Conservation (phyloP, 2,797 vertebrate species). For the Pteronotus mesoamericanus region DNA sequence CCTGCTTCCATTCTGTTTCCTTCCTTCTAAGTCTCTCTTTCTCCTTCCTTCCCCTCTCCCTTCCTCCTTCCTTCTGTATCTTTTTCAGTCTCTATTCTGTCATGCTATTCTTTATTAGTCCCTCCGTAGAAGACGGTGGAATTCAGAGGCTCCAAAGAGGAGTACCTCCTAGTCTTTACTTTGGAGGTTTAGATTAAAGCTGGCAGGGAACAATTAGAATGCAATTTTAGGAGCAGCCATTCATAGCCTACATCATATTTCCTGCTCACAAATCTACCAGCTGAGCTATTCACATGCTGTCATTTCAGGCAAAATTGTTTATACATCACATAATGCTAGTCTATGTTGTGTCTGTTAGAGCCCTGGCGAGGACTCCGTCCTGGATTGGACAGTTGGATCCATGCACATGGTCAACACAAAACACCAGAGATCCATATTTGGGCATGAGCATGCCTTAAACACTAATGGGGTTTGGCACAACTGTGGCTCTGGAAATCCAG, state of each 20-base stretch:
- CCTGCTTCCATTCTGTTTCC: not conserved
- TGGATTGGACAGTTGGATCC: conserved; percentile 56
- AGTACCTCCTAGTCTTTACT: not conserved
- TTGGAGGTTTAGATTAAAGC: not conserved
- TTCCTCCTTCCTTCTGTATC: not conserved
- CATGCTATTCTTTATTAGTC: not conserved
- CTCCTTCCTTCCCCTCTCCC: not conserved
- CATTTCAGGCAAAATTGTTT: conserved; percentile 64
- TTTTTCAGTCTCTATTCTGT: not conserved
- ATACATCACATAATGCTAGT: conserved; percentile 61
- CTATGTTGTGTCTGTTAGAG: conserved; percentile 57
- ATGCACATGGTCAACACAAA: conserved; percentile 65
- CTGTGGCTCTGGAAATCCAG: conserved; percentile 52
- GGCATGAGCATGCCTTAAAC: conserved; percentile 60
- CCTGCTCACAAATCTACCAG: conserved; percentile 42
- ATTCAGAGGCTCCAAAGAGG: not conserved
- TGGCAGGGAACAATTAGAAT: conserved; percentile 39
- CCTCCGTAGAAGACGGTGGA: conserved; percentile 1
- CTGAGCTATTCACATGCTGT: conserved; percentile 52
- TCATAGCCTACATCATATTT: conserved; percentile 50
- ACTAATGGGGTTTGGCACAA: conserved; percentile 60
- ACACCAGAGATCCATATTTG: conserved; percentile 68
- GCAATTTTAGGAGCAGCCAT: conserved; percentile 38
- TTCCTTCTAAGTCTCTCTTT: not conserved
- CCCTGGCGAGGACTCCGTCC: conserved; percentile 42